Evolutionary conservation across 2,113 vertebrate species (phyloP).

Genomic region (Prunella fulvescens): DNA sequence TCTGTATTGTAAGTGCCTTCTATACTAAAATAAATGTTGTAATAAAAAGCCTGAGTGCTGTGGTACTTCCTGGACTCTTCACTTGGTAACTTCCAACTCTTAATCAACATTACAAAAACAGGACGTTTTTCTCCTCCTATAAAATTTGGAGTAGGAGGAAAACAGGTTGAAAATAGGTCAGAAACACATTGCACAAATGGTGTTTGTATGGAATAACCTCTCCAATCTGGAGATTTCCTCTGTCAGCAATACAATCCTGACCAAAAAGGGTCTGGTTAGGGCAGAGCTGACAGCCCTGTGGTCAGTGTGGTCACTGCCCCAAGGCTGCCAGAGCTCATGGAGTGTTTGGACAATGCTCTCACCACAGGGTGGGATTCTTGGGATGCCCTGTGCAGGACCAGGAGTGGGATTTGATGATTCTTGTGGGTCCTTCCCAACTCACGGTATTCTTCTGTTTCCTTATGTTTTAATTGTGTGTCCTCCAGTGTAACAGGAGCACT

Average conservation of each 20-base stretch:
- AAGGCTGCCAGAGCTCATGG: not conserved
- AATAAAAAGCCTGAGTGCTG: constrained; percentile 67
- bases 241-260: not conserved
- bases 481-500: not conserved
- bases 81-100: not conserved
- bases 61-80: not conserved
- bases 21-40: constrained; percentile 84
- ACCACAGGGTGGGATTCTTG: not conserved
- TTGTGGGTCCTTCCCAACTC: not conserved
- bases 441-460: not conserved
- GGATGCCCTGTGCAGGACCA: not conserved
- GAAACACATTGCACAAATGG: not conserved
- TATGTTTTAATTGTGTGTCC: not conserved
- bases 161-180: not conserved
- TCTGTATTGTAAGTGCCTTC: constrained; percentile 98
- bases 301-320: not conserved
- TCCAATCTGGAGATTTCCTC: not conserved
- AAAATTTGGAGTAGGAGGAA: not conserved
- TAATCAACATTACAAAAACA: not conserved
- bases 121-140: not conserved
- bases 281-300: not conserved
- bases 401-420: not conserved
- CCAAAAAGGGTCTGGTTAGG: not conserved
- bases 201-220: not conserved
- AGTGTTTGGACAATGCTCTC: not conserved